Percentiles rank a stretch among this genome's conserved stretches.
Conservation (phyloP, 2,888 invertebrate genomes). For the Hirudinaria manillensis region DNA sequence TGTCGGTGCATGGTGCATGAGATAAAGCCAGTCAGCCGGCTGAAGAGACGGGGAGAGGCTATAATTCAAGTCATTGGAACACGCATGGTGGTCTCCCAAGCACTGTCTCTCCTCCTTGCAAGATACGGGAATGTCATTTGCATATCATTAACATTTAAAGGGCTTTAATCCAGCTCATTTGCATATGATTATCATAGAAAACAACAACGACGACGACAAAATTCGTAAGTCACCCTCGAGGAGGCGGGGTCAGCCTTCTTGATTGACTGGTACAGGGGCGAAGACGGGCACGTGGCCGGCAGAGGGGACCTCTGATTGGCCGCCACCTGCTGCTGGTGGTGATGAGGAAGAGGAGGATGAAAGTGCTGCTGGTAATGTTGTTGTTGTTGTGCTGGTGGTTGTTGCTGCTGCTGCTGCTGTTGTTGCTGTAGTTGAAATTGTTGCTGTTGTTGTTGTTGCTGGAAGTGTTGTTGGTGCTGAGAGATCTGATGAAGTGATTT, state of each 20-base stretch:
- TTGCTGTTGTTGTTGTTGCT: neutral
- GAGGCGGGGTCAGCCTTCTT: constrained; percentile 19
- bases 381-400: neutral
- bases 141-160: no score
- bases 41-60: no score
- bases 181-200: no score
- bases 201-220: neutral
- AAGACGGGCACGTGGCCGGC: constrained; percentile 24
- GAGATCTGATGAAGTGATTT: constrained; percentile 27
- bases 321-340: neutral
- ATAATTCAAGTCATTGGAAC: no score
- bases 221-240: neutral
- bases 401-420: constrained; percentile 17
- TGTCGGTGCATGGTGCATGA: no score
- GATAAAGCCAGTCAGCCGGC: no score
- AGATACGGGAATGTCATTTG: no score
- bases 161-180: no score
- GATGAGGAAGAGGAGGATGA: neutral
- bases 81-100: no score
- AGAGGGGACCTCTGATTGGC: constrained; percentile 14
- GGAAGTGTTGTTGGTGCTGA: constrained; percentile 26
- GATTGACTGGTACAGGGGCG: constrained; percentile 29
- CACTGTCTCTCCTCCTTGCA: no score
- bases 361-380: constrained; percentile 13
- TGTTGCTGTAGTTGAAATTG: neutral